phyloP scores from a whole-genome alignment of 2,888 invertebrate genomes.

The Rotaria sp. region DNA sequence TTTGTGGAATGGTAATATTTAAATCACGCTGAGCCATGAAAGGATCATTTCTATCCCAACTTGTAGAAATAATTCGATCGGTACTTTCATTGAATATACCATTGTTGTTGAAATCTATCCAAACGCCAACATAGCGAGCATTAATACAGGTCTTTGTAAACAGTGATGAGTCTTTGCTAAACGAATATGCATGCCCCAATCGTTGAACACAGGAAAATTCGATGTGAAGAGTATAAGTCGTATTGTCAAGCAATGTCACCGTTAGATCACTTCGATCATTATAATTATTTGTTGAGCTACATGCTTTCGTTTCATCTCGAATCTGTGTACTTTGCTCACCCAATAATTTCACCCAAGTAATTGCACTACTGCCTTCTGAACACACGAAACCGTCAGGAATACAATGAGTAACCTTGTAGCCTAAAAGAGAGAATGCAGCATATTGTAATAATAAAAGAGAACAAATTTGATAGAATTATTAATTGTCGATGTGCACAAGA shows the following conservation, averaged over 20 bases:
- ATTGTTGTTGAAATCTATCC: conserved; percentile 11
- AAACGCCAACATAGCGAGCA: not conserved
- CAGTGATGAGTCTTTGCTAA: not conserved
- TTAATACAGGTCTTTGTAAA: not conserved
- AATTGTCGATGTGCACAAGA: no score
- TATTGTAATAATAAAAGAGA: not conserved
- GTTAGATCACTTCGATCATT: not conserved
- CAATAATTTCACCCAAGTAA: not conserved
- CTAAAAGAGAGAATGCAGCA: not conserved
- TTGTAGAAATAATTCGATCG: not conserved
- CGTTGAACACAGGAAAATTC: not conserved
- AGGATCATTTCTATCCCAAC: not conserved
- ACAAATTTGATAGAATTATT: no score
- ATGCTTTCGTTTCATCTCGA: not conserved
- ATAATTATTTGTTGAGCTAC: not conserved
- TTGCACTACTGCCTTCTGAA: not conserved
- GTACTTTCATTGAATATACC: not conserved
- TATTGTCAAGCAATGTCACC: not conserved
- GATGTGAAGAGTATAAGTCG: not conserved
- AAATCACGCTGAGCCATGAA: not conserved
- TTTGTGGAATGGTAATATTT: not conserved
- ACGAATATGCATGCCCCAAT: not conserved
- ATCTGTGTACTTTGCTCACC: not conserved
- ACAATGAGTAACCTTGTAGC: not conserved
- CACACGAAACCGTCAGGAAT: not conserved